Conservation (phyloP, 1,140 invertebrate genomes). For the Manduca sexta region DNA sequence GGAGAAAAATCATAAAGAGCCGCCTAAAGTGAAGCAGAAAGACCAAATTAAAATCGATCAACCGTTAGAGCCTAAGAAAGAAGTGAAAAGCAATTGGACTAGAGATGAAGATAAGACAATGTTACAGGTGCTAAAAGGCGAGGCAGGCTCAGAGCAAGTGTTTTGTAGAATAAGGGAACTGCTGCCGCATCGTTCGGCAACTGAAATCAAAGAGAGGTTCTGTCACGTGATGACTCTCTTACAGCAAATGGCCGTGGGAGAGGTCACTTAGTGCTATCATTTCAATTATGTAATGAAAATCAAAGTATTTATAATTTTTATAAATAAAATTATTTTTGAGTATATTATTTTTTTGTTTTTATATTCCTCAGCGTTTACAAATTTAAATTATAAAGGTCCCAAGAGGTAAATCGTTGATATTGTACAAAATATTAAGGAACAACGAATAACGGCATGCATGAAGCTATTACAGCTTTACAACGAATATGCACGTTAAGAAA, state of each 20-base stretch:
- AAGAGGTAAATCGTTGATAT: too few relatives aligned
- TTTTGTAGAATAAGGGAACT: constrained; percentile 69
- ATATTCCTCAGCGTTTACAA: too few relatives aligned
- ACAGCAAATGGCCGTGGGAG: constrained; percentile 58
- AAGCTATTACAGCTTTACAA: too few relatives aligned
- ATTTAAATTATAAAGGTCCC: too few relatives aligned
- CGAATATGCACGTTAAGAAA: too few relatives aligned
- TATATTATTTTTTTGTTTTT: constrained; percentile 6
- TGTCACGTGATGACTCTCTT: constrained; percentile 75
- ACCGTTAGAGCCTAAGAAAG: constrained; percentile 12
- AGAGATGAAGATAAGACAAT: constrained; percentile 82
- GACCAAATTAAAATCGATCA: constrained; percentile 21
- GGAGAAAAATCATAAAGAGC: constrained; percentile 30
- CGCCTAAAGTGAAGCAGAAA: constrained; percentile 23
- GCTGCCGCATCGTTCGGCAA: constrained; percentile 70
- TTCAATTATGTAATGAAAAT: constrained; percentile 10
- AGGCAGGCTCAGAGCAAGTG: constrained; percentile 69
- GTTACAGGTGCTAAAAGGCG: constrained; percentile 75
- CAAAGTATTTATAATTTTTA: constrained; percentile 35
- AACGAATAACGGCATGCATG: too few relatives aligned
- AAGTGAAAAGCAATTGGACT: constrained; percentile 66
- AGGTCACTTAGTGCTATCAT: constrained; percentile 45
- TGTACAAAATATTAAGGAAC: too few relatives aligned
- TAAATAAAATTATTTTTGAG: constrained; percentile 36
- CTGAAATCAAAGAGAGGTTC: constrained; percentile 75